phyloP scores from a whole-genome alignment of 2,888 invertebrate genomes.

The Chloroclysta siterata region DNA sequence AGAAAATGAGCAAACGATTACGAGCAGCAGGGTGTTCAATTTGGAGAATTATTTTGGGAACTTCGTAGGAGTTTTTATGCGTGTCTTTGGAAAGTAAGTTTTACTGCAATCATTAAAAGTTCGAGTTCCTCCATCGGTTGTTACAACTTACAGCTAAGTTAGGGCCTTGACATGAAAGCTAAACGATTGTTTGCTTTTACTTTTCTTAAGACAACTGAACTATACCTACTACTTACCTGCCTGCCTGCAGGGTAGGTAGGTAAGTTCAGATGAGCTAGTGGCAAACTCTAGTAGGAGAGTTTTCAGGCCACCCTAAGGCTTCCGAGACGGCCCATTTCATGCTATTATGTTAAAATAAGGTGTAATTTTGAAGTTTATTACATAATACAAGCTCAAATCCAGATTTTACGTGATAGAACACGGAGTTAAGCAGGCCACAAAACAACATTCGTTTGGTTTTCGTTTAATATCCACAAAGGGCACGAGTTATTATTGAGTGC shows the following conservation, averaged over 20 bases:
- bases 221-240: neutral
- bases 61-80: slow-evolving; percentile 30
- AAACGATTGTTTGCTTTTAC: slow-evolving; percentile 40
- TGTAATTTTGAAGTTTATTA: neutral
- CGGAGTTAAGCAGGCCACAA: slow-evolving; percentile 3
- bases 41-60: slow-evolving; percentile 22
- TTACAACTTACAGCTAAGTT: slow-evolving; percentile 31
- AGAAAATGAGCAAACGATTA: slow-evolving; percentile 14
- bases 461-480: slow-evolving; percentile 38
- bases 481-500: slow-evolving; percentile 65
- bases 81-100: slow-evolving; percentile 39
- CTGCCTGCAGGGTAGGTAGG: neutral
- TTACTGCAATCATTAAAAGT: slow-evolving; percentile 47
- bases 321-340: neutral
- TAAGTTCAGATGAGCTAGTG: neutral
- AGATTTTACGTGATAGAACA: neutral
- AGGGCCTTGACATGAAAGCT: slow-evolving; percentile 39
- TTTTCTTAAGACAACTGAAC: slow-evolving; percentile 25
- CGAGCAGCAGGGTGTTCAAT: slow-evolving; percentile 21
- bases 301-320: too few species aligned
- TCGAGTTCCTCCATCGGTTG: slow-evolving; percentile 42
- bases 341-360: neutral
- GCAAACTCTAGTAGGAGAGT: too few species aligned
- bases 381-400: neutral
- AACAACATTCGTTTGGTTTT: slow-evolving; percentile 37